These are phyloP conservation scores for Botia kubotai DNA, from an alignment of 2,797 vertebrate species.

Conservation along the genomic window DNA sequence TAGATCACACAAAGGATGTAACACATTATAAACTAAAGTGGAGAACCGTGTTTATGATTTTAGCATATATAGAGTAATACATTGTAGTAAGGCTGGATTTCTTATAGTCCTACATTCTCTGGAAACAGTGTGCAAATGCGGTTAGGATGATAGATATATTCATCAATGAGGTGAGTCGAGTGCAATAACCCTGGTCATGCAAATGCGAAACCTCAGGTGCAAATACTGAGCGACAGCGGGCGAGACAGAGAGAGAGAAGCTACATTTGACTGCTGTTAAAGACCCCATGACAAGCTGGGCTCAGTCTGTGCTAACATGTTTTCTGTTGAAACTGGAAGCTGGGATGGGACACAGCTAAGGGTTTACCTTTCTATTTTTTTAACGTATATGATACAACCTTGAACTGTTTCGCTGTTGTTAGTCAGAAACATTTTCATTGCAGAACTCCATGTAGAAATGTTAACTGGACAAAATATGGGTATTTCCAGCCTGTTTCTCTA, in stretches of 20 bases:
- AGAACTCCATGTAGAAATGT: background rate
- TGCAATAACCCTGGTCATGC: slow-evolving; percentile 28
- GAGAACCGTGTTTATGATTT: background rate
- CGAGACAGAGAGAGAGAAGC: slow-evolving; percentile 7
- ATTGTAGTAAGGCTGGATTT: slow-evolving; percentile 20
- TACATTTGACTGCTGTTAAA: slow-evolving; percentile 39
- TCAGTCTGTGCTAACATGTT: slow-evolving; percentile 42
- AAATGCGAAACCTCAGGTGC: slow-evolving; percentile 11
- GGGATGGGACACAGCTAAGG: background rate
- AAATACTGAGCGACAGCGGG: background rate
- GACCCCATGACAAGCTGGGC: background rate
- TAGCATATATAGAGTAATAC: background rate
- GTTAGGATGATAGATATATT: slow-evolving; percentile 34
- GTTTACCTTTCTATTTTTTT: background rate
- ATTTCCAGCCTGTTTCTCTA: no score
- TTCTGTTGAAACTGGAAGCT: background rate
- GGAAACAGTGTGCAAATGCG: slow-evolving; percentile 25
- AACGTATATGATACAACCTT: no score
- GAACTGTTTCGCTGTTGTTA: background rate
- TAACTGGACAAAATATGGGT: background rate
- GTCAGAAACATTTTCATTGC: background rate
- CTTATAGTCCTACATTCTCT: background rate
- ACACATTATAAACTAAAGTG: background rate
- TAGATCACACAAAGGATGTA: background rate
- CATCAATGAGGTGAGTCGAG: slow-evolving; percentile 31